Evolutionary conservation across 2,888 invertebrate species (phyloP).

Genomic region (Carcina quercana): DNA sequence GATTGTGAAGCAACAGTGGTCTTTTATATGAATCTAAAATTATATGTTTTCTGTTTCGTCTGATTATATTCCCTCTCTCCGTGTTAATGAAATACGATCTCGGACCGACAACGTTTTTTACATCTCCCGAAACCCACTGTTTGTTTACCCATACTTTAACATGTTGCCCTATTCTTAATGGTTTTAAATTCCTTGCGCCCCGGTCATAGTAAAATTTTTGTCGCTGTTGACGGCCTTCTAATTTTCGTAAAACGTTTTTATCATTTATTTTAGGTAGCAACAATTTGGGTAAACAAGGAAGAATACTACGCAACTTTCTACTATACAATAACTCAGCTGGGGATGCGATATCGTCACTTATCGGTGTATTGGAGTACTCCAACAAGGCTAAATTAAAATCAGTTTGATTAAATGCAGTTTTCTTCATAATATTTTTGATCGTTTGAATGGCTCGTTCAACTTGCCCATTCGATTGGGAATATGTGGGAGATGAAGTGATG

Average conservation of each 20-base stretch:
- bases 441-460: conserved; percentile 12
- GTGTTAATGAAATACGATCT: neutral
- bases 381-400: conserved; percentile 1
- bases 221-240: neutral
- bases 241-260: neutral
- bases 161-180: neutral
- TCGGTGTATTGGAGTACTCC: conserved; percentile 1
- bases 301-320: neutral
- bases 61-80: neutral
- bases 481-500: conserved; percentile 13
- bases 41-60: neutral
- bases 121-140: neutral
- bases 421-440: conserved; percentile 15
- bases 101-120: neutral
- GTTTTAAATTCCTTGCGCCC: neutral
- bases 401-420: conserved; percentile 2
- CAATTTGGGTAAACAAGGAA: neutral
- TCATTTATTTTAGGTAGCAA: neutral
- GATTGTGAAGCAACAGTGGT: neutral
- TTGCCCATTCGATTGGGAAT: conserved; percentile 15
- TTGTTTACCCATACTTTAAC: neutral
- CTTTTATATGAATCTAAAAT: neutral
- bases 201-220: neutral
- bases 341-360: neutral
- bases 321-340: neutral